Evolutionary conservation across 1,140 invertebrate species (phyloP).

Genomic region (Monomorium pharaonis): DNA sequence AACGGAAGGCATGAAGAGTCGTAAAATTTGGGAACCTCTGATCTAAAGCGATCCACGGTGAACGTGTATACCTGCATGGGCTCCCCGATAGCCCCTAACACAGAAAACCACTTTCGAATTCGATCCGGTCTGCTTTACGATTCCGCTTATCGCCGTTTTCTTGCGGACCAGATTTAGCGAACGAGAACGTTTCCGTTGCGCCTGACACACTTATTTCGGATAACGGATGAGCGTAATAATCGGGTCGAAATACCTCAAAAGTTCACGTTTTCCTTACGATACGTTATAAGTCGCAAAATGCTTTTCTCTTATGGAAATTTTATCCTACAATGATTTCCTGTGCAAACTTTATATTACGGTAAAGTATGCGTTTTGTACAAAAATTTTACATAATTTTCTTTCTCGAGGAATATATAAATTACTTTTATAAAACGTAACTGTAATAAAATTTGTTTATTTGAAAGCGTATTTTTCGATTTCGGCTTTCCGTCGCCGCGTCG

Average conservation of each 20-base stretch:
- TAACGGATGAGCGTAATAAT: slow-evolving; percentile 30
- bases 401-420: neutral
- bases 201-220: slow-evolving; percentile 10
- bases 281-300: neutral
- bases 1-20: neutral
- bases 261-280: neutral
- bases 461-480: neutral
- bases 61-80: slow-evolving; percentile 18
- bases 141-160: slow-evolving; percentile 38
- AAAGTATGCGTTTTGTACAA: neutral
- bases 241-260: neutral
- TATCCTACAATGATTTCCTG: neutral
- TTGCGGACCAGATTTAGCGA: slow-evolving; percentile 3
- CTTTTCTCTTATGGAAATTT: neutral
- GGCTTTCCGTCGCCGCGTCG: neutral
- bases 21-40: slow-evolving; percentile 8
- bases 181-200: slow-evolving; percentile 11
- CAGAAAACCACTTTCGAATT: slow-evolving; percentile 54
- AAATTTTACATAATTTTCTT: neutral
- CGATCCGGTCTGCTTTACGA: slow-evolving; percentile 41
- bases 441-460: slow-evolving; percentile 8
- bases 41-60: neutral
- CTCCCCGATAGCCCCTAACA: slow-evolving; percentile 6
- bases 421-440: neutral
- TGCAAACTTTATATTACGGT: neutral